A percentile compares a stretch with the other conserved stretches of the same genome.
Conservation (phyloP, 64 coral and sea anemone genomes). For the Platygyra sinensis region DNA sequence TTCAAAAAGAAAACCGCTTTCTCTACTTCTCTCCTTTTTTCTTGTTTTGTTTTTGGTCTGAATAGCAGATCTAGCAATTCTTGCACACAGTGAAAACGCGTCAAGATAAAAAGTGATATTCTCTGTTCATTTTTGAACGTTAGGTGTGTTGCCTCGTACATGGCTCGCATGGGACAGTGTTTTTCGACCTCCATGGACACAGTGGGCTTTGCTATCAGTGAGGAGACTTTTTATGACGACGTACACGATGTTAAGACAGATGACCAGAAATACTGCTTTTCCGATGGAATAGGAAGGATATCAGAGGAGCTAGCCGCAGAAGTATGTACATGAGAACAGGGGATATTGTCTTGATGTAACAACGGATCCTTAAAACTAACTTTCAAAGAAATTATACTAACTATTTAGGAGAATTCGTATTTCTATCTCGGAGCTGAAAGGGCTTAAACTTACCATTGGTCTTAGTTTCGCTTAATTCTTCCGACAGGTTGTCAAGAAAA, state of each 20-base stretch:
- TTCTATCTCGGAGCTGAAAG: no score
- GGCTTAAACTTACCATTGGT: no score
- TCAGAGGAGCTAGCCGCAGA: conserved; percentile 67
- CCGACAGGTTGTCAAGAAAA: conserved; percentile 64
- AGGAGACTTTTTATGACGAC: conserved; percentile 46
- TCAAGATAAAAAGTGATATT: neutral
- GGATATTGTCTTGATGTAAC: no score
- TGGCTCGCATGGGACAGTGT: conserved; percentile 97
- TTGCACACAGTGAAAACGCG: no score
- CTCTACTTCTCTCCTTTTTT: no score
- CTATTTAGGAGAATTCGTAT: no score
- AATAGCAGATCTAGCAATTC: no score
- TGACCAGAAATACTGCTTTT: conserved; percentile 75
- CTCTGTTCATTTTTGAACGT: neutral
- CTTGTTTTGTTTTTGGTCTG: no score
- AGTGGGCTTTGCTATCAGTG: conserved; percentile 67
- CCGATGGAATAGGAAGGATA: conserved; percentile 90
- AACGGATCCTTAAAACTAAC: no score
- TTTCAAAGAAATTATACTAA: no score
- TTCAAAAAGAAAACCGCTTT: no score
- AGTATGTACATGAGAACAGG: conserved; percentile 4
- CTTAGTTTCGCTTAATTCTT: neutral
- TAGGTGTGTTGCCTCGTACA: conserved; percentile 90
- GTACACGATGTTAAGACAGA: conserved; percentile 64
- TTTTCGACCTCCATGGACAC: conserved; percentile 93